Percentiles rank a stretch among this genome's conserved stretches.
phyloP scores from a whole-genome alignment of 64 coral and sea anemone species.

The Porites lutea region DNA sequence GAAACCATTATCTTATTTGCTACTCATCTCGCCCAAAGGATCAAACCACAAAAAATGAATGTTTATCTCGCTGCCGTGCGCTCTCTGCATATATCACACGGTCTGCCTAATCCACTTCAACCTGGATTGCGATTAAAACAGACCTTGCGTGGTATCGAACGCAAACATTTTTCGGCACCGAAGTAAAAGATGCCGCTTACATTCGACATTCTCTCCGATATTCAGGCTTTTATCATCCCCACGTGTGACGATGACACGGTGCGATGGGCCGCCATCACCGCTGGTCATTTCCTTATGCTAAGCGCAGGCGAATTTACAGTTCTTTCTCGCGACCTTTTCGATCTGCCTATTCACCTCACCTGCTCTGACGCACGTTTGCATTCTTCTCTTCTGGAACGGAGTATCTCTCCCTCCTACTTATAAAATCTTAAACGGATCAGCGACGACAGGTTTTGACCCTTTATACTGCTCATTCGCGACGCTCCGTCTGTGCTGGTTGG shows the following conservation, averaged over 20 bases:
- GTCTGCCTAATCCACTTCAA: neutral
- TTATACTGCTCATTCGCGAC: slow-evolving; percentile 13
- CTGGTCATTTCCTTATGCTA: slow-evolving; percentile 1
- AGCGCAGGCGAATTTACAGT: too few species aligned
- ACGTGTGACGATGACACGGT: neutral
- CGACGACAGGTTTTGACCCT: neutral
- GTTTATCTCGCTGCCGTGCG: slow-evolving; percentile 17
- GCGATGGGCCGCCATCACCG: slow-evolving; percentile 1
- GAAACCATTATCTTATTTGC: too few species aligned
- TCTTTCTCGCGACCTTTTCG: neutral
- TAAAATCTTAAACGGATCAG: slow-evolving; percentile 47
- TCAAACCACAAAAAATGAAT: neutral
- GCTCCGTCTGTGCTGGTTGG: neutral
- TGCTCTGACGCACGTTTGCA: neutral
- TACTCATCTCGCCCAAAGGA: too few species aligned
- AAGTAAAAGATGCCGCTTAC: slow-evolving; percentile 27
- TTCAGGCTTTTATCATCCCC: neutral
- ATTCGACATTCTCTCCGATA: neutral
- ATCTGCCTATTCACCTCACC: neutral
- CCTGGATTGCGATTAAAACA: neutral
- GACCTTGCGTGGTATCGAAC: slow-evolving; percentile 27
- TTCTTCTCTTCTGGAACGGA: neutral
- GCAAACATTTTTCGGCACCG: neutral
- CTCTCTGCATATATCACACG: neutral
- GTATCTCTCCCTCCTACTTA: slow-evolving; percentile 9